Base-by-base conservation (phyloP, 2,888 invertebrate genomes). In the Aspidapion aeneum region DNA sequence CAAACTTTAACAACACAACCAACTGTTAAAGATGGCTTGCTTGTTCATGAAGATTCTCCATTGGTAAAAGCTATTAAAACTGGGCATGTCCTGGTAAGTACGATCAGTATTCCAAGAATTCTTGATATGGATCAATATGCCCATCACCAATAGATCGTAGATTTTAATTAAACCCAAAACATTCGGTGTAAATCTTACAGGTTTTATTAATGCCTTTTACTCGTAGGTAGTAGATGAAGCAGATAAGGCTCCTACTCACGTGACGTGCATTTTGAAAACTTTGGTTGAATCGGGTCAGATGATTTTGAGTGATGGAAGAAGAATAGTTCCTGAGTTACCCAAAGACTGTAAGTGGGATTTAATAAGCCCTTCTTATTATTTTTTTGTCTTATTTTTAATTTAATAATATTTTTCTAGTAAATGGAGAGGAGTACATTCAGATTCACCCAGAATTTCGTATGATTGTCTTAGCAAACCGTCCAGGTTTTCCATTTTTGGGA, bases 211-310 rank as follows among this genome's bases (percentile, higher is more conserved):
- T n/a, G n/a, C n/a, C n/a, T n/a, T n/a, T n/a, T n/a, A n/a, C n/a
- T 35, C 12, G 3, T 35, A 35, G 35, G 35, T 98, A 0, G 89
- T 98, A 0, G 98, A 98, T 73, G 98, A 98, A 78, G 98, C 97
- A 0, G 98, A 98, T 79, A 98, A 98, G 78, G 98, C 98, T 0
- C 97, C 98, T 0, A 96, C 96, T 0, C 95, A 98, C 75, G 98
- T 98, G 0, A 97, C 98, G 0, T 96, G 96, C 77, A 93, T 98
- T 69, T 81, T 98, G 51, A 96, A 98, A 77, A 96, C 95, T 2
- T 81, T 98, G n/a, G 92, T 97, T 0, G 97, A 98, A 80, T 91
- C 91, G 69, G 96, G 96, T 0, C 94, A 96, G 80, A 97, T 98
- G 96, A 89, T 94, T 69, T 80, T 98, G 1, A 94, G 96, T 51